Evolutionary conservation across 2,113 vertebrate species (phyloP).

Genomic region (Lethenteron camtschaticum): DNA sequence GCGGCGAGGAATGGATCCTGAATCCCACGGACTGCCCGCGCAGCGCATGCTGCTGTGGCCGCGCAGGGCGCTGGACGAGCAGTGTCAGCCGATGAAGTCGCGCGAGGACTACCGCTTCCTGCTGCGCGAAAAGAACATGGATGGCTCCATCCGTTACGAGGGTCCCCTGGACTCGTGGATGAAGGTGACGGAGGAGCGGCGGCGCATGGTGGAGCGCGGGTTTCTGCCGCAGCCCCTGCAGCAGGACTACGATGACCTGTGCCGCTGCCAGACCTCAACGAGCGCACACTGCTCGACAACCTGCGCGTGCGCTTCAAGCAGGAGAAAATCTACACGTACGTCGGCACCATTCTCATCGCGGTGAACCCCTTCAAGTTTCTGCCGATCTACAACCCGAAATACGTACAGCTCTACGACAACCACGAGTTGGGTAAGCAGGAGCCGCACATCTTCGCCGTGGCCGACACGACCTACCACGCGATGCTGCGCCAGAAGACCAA

Average conservation of each 20-base stretch:
- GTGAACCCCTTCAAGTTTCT: slow-evolving; percentile 97
- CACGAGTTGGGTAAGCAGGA: slow-evolving; percentile 76
- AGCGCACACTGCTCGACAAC: slow-evolving; percentile 85
- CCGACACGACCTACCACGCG: slow-evolving; percentile 81
- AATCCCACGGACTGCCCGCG: slow-evolving; percentile 79
- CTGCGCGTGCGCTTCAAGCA: slow-evolving; percentile 75
- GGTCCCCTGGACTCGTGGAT: slow-evolving; percentile 92
- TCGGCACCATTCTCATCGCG: slow-evolving; percentile 87
- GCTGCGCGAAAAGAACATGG: slow-evolving; percentile 76
- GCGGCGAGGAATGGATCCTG: slow-evolving; percentile 96
- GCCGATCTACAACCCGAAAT: slow-evolving; percentile 97
- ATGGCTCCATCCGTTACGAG: slow-evolving; percentile 71
- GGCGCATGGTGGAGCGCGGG: slow-evolving; percentile 71
- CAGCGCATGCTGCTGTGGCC: slow-evolving; percentile 99
- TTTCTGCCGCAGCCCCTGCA: slow-evolving; percentile 64
- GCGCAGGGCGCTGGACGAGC: slow-evolving; percentile 72
- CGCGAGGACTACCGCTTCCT: slow-evolving; percentile 91
- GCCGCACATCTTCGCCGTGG: slow-evolving; percentile 89
- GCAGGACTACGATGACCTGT: slow-evolving; percentile 71
- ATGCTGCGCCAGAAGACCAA: slow-evolving; percentile 79
- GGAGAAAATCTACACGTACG: slow-evolving; percentile 93
- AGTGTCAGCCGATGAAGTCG: slow-evolving; percentile 22
- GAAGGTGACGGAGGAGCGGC: slow-evolving; percentile 60
- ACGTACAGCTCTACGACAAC: slow-evolving; percentile 98
- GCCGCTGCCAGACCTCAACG: slow-evolving; percentile 64